Evolutionary conservation across 2,888 invertebrate genomes (phyloP).

Genomic region (Netelia melanura): DNA sequence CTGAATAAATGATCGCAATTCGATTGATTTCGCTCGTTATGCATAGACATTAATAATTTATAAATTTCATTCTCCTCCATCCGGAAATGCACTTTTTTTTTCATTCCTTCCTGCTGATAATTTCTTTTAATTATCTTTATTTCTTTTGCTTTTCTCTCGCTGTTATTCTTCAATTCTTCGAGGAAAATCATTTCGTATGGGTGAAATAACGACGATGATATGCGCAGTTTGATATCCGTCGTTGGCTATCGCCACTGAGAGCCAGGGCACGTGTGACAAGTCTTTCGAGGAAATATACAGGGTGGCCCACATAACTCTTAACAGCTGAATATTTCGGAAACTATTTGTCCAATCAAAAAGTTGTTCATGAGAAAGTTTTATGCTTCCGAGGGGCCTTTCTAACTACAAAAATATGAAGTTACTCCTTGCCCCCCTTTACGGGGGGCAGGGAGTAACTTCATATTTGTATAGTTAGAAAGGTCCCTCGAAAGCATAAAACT

Average conservation of each 20-base stretch:
- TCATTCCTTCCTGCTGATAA: neutral
- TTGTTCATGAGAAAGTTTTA: too few species aligned
- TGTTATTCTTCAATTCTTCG: neutral
- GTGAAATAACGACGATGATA: neutral
- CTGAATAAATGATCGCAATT: conserved; percentile 16
- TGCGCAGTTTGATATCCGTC: conserved; percentile 5
- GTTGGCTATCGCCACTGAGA: conserved; percentile 7
- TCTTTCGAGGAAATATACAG: neutral
- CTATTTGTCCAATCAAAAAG: too few species aligned
- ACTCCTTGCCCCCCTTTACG: too few species aligned
- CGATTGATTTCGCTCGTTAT: neutral
- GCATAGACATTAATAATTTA: conserved; percentile 19
- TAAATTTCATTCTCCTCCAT: conserved; percentile 5
- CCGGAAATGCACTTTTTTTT: conserved; percentile 39
- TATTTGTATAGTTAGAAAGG: too few species aligned
- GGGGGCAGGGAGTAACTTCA: too few species aligned
- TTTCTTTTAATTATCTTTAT: neutral
- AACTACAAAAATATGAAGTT: too few species aligned
- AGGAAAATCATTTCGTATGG: conserved; percentile 45
- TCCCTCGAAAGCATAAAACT: too few species aligned
- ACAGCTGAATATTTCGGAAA: too few species aligned
- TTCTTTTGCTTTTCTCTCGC: neutral
- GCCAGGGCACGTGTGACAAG: neutral
- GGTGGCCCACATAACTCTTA: too few species aligned
- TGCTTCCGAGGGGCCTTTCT: too few species aligned